Evolutionary conservation across 2,113 vertebrate genomes (phyloP).

Genomic region (Hemichromis elongatus): DNA sequence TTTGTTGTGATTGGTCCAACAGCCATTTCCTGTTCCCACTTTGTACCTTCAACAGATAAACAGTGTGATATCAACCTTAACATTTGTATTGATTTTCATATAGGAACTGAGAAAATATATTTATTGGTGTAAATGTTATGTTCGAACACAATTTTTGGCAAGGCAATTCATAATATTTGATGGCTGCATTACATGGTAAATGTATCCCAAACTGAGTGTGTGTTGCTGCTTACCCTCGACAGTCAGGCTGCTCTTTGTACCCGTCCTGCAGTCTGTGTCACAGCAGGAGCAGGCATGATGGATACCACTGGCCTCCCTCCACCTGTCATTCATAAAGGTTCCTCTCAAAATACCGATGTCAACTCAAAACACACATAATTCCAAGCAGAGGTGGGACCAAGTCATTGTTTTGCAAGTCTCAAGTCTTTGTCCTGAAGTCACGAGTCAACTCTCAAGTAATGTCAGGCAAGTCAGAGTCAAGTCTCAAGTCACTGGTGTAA

Average conservation of each 20-base stretch:
- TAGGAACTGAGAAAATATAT: not conserved
- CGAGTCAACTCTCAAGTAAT: too few species aligned
- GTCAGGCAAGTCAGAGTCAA: too few species aligned
- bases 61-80: not conserved
- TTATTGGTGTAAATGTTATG: not conserved
- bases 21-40: not conserved
- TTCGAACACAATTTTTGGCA: not conserved
- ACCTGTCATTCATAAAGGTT: slow-evolving; percentile 27
- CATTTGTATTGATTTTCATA: not conserved
- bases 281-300: slow-evolving; percentile 39
- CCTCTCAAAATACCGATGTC: not conserved
- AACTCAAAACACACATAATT: not conserved
- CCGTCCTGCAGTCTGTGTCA: slow-evolving; percentile 20
- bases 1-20: slow-evolving; percentile 39
- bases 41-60: slow-evolving; percentile 9
- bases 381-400: too few species aligned
- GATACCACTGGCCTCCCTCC: slow-evolving; percentile 34
- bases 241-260: not conserved
- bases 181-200: not conserved
- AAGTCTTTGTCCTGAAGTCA: too few species aligned
- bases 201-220: not conserved
- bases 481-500: too few species aligned
- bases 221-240: not conserved
- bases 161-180: not conserved
- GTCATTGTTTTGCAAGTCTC: too few species aligned